Base-by-base conservation (phyloP, 2,888 invertebrate genomes). In the Chrysina gloriosa region DNA sequence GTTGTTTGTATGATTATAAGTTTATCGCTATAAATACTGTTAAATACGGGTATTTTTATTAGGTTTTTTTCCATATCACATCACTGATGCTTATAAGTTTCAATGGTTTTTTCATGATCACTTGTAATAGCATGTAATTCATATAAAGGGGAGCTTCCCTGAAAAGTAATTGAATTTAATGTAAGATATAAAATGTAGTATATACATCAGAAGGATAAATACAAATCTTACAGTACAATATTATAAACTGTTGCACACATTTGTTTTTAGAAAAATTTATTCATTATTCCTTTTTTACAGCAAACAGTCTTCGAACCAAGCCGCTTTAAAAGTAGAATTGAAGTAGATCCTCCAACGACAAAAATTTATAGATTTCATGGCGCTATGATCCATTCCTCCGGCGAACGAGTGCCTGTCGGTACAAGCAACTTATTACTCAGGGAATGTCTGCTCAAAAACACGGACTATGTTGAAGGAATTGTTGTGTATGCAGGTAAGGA, bases 361-460 rank as follows among this genome's bases (percentile, higher is more conserved):
- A 96, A 96, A 85, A 94, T 98, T 81, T 97, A 97, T 84, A 90
- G 95, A 79, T 97, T 98, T 83, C 92, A 94, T 78, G 98, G 98
- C 67, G 92, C 91, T 71, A 90, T 96, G 77, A 89, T 94, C 69
- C 93, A 94, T 83, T 90, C 92, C 9, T 87, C 90, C 77, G 94
- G 94, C 23, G 86, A 88, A 69, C 86, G 92, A 77, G 91, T 96
- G 71, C 91, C 95, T 69, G 89, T 97, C 65, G 90, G 90, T 77
- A 94, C 95, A 63, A 95, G 96, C 78, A 96, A 97, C 85, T 88
- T 98, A 73, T 85, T 98, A 74, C 88, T 98, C 70, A 87, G 98
- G 78, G 98, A 97, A 81, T 98, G 97, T 83, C 89, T 94, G 73
- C 87, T 98, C 76, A 96, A 97, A 85, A 98, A 98, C 84, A 98